A percentile compares a stretch with the other conserved stretches of the same genome.
These are phyloP conservation scores for Apomyelois bistriatella DNA, from an alignment of 2,888 invertebrate species.

Conservation along the genomic window DNA sequence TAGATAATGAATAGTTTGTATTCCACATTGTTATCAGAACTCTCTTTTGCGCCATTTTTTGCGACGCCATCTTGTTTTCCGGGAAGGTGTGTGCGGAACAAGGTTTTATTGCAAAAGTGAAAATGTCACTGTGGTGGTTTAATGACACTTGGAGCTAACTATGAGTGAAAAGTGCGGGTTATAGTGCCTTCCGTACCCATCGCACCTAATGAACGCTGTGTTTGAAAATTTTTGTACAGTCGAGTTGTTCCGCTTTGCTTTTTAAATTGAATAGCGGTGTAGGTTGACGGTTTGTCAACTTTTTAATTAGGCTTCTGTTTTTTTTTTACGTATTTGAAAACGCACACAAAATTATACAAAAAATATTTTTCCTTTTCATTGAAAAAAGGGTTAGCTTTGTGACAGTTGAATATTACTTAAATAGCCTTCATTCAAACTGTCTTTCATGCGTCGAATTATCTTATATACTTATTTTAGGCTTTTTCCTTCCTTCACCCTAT, in stretches of 20 bases:
- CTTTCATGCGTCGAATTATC: too few species aligned
- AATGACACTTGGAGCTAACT: slow-evolving; percentile 39
- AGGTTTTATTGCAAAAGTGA: slow-evolving; percentile 68
- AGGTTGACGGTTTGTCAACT: not conserved
- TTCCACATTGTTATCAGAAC: slow-evolving; percentile 46
- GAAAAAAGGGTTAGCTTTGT: too few species aligned
- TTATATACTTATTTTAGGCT: too few species aligned
- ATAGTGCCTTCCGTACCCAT: slow-evolving; percentile 31
- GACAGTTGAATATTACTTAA: too few species aligned
- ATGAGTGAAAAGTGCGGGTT: slow-evolving; percentile 22
- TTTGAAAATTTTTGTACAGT: not conserved
- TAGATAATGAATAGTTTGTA: slow-evolving; percentile 35
- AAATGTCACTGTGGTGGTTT: slow-evolving; percentile 48
- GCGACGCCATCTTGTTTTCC: slow-evolving; percentile 57
- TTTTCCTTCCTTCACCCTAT: too few species aligned
- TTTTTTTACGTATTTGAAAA: too few species aligned
- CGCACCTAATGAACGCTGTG: slow-evolving; percentile 29
- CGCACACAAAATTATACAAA: too few species aligned
- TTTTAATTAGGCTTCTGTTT: not conserved
- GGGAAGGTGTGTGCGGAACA: slow-evolving; percentile 46
- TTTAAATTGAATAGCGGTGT: not conserved
- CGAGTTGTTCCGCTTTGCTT: not conserved
- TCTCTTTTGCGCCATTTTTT: slow-evolving; percentile 53
- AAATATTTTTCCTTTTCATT: too few species aligned
- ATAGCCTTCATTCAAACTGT: too few species aligned